These are phyloP conservation scores for Apodemia zela DNA, from an alignment of 2,888 invertebrate genomes.

Conservation along the genomic window DNA sequence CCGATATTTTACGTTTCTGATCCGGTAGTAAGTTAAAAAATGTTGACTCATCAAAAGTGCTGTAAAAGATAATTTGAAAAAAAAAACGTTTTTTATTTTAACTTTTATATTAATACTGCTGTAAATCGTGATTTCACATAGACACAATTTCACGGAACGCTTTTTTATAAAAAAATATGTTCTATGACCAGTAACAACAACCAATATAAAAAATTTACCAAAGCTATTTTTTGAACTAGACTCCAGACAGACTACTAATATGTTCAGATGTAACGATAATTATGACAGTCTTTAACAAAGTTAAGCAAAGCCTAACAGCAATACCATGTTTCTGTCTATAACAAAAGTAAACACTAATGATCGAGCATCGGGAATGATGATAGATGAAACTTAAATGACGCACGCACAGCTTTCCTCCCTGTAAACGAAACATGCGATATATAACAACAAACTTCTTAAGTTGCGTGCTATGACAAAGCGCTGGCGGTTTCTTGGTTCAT, in stretches of 20 bases:
- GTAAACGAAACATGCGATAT: conserved; percentile 45
- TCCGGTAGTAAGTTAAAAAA: no score
- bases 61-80: no score
- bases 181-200: no score
- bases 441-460: conserved; percentile 37
- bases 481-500: neutral
- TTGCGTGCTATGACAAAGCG: conserved; percentile 27
- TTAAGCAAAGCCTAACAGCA: conserved; percentile 67
- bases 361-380: conserved; percentile 69
- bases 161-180: no score
- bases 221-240: neutral
- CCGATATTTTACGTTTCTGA: no score
- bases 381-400: conserved; percentile 72
- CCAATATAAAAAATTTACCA: no score
- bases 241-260: neutral
- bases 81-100: no score
- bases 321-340: conserved; percentile 69
- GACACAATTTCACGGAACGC: no score
- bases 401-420: conserved; percentile 47
- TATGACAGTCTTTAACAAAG: conserved; percentile 32
- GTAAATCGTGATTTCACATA: no score
- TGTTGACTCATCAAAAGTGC: no score
- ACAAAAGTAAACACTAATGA: conserved; percentile 73
- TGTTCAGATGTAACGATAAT: neutral
- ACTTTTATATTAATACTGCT: no score